A percentile compares a stretch with the other conserved stretches of the same genome.
phyloP scores from a whole-genome alignment of 2,888 invertebrate genomes.

The Caenorhabditis sp. region DNA sequence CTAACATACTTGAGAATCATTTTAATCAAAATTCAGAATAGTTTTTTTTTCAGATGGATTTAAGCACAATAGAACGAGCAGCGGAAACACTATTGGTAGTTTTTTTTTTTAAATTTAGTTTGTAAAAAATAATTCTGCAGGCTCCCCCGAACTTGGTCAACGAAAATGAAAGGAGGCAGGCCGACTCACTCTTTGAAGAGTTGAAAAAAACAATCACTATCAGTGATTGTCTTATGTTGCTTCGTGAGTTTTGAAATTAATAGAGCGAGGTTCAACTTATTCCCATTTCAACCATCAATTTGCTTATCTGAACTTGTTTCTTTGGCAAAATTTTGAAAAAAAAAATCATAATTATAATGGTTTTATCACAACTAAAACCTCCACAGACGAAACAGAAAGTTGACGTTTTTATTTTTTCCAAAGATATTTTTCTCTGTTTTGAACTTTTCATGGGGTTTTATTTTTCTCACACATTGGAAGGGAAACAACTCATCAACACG shows the following conservation, averaged over 20 bases:
- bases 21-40: neutral
- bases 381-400: too few species aligned
- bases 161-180: constrained; percentile 51
- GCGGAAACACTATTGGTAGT: constrained; percentile 57
- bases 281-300: too few species aligned
- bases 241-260: constrained; percentile 31
- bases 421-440: too few species aligned
- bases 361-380: too few species aligned
- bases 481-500: too few species aligned
- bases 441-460: too few species aligned
- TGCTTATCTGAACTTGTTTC: too few species aligned
- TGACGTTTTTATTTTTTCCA: too few species aligned
- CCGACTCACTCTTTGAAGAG: constrained; percentile 54
- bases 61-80: constrained; percentile 57
- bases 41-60: constrained; percentile 32
- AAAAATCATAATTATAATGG: too few species aligned
- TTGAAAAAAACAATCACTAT: constrained; percentile 47
- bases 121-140: constrained; percentile 21
- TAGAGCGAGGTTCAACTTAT: too few species aligned
- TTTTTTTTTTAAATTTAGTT: constrained; percentile 4
- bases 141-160: constrained; percentile 54
- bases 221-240: constrained; percentile 43
- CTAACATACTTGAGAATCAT: neutral
- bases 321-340: too few species aligned
- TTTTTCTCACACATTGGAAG: too few species aligned